Base-by-base conservation (phyloP, 1,140 invertebrate genomes). In the Parapsyche elsis region DNA sequence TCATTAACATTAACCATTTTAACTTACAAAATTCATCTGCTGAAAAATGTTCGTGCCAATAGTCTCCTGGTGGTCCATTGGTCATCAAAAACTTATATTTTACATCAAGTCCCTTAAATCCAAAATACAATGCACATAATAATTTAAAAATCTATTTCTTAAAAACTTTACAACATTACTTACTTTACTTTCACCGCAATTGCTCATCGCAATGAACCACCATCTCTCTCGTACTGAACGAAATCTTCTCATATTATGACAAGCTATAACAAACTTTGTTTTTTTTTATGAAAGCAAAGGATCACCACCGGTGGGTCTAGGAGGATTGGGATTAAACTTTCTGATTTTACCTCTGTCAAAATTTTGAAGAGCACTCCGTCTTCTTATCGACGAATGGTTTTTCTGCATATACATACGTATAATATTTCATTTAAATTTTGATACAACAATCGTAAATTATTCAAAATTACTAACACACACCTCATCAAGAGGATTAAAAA, bases 21-120 rank as follows among this genome's bases (percentile, higher is more conserved):
- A 81, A 91, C 94, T 94, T 91, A 96, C 96, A 96, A 87, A 97
- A 96, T 90, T 98, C 94, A 87, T 98, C 96, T 49, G 96, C 96
- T 0, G 96, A 97, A 86, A 97, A 96, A 86, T 98, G 96, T 85
- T 94, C 91, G 84, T 92, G 92, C 93, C 95, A 96, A 82, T 93
- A 93, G 85, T 94, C 93, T 0, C 92, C 92, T 12, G 90, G 88
- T 0, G 91, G 88, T 7, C 94, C 95, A 88, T 98, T 98, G 0
- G 94, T 97, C 94, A 97, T 91, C 71, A 92, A 86, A 80, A 96
- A 91, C 79, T 90, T 89, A 84, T 95, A 96, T 59, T 90, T 90
- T 0, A 95, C 84, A 83, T 93, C 90, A 67, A 95, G 86, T 7
- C 94, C 94, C 91, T 93, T 84, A 21, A 88, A 88, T 83, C 44